Conservation (phyloP, 2,113 vertebrate genomes). For the Aramus guarauna region DNA sequence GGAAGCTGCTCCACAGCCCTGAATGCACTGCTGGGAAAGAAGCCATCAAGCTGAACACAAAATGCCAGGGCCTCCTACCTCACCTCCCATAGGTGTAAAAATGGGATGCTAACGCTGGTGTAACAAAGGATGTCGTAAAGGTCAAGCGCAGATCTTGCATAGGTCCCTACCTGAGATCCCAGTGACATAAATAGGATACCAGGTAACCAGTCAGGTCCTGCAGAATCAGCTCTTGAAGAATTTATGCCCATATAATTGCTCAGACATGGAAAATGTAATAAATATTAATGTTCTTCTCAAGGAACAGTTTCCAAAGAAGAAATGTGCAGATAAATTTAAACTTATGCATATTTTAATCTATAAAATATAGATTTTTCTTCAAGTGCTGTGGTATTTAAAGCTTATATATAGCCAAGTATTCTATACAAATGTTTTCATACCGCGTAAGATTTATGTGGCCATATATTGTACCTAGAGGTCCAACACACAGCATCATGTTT, state of each 20-base stretch:
- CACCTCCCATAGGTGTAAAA: neutral
- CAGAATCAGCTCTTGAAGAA: slow-evolving; percentile 51
- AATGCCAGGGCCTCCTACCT: neutral
- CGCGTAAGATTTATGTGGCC: neutral
- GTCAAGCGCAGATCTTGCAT: neutral
- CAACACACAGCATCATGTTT: neutral
- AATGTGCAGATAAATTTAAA: slow-evolving; percentile 50
- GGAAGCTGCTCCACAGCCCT: neutral
- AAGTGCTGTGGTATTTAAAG: slow-evolving; percentile 32
- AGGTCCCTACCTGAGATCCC: neutral
- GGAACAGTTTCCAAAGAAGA: slow-evolving; percentile 49
- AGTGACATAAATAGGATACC: neutral
- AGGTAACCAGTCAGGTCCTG: slow-evolving; percentile 1
- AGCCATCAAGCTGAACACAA: neutral
- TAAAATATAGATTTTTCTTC: slow-evolving; percentile 53
- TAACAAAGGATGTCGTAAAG: neutral
- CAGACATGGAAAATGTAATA: slow-evolving; percentile 56
- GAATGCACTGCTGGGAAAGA: neutral
- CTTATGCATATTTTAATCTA: slow-evolving; percentile 55
- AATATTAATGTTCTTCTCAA: slow-evolving; percentile 65
- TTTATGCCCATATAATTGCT: slow-evolving; percentile 51
- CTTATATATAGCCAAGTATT: neutral
- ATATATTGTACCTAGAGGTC: neutral
- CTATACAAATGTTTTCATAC: neutral
- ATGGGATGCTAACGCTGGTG: neutral